Percentiles rank a stretch among this genome's conserved stretches.
Evolutionary conservation across 2,797 vertebrate genomes (phyloP).

Genomic region (Anolis apletophallus): DNA sequence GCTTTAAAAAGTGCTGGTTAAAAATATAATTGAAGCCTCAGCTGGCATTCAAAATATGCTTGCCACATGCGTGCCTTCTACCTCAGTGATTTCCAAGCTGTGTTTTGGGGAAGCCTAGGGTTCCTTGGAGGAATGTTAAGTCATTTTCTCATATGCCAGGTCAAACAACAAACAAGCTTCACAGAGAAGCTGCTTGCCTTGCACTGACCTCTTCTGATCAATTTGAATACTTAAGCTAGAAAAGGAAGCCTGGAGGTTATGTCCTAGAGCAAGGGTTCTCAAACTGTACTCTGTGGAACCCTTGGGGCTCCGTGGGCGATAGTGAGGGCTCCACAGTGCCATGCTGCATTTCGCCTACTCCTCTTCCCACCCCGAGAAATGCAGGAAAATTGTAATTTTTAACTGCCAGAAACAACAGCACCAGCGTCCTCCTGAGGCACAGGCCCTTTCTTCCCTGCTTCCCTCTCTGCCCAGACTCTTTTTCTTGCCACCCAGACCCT

Average conservation of each 20-base stretch:
- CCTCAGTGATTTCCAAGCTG: background rate
- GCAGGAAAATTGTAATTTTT: no score
- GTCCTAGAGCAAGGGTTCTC: background rate
- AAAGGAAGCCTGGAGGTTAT: background rate
- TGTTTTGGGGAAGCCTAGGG: background rate
- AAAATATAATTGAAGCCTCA: conserved; percentile 48
- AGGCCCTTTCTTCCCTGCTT: no score
- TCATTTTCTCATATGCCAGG: background rate
- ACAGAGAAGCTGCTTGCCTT: background rate
- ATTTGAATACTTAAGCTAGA: background rate
- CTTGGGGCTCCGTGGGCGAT: no score
- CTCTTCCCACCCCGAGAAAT: no score
- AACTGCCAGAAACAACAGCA: no score
- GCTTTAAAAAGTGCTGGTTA: conserved; percentile 24
- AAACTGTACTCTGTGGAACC: no score
- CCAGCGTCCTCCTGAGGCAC: no score
- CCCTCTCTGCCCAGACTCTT: no score
- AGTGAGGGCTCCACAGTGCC: no score
- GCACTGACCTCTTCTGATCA: background rate
- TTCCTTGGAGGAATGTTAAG: background rate
- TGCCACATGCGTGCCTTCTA: background rate
- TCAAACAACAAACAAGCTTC: background rate
- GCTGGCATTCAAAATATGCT: conserved; percentile 20
- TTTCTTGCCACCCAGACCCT: no score
- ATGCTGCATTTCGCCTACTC: no score